Evolutionary conservation across 2,797 vertebrate species (phyloP), one percentile per base, ranked within the genome.

Genomic region (Etheostoma perlongum): DNA sequence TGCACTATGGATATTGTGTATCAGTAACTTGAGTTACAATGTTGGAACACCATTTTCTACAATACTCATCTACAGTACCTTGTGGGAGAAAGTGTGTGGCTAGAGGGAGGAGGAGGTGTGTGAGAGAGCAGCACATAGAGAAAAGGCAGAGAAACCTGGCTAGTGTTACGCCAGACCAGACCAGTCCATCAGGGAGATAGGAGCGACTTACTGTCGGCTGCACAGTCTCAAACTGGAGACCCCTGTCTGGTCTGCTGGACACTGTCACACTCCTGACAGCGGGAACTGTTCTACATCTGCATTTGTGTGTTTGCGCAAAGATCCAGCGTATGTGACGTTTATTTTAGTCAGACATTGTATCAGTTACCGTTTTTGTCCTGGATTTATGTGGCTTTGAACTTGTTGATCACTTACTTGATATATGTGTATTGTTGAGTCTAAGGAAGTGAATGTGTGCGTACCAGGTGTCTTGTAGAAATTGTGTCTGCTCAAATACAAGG

Each of bases 181-280:
- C 85, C 82, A 70, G 84, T 84, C 87, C 87, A 79, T 87, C 81
- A 74, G 88, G 88, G 88, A 93, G 92, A 93, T 90, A 90, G 88
- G 84, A 92, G 89, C 76, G 75, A 83, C 88, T 76, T 82, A 86
- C 85, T 88, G 91, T 82, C 30, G 58, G 77, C 92, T 92, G 92
- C 78, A 78, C 79, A 89, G 88, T 61, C 82, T 92, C 89, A 90
- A 81, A 79, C 25, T 88, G 87, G 88, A 91, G 88, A 91, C 88
- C 85, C 73, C 81, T 57, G 91, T 83, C 85, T 92, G 91, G 72
- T 78, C 76, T 78, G 79, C 94, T 95, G 94, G 90, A 92, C 82
- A 89, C 77, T 87, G 89, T 95, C 92, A 93, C 67, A 2, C 81
- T 82, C 75, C 79, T 94, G 93, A 94, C 92, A 94, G 85, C 82